phyloP scores from a whole-genome alignment of 2,888 invertebrate genomes.

The Cryptocephalus moraei region DNA sequence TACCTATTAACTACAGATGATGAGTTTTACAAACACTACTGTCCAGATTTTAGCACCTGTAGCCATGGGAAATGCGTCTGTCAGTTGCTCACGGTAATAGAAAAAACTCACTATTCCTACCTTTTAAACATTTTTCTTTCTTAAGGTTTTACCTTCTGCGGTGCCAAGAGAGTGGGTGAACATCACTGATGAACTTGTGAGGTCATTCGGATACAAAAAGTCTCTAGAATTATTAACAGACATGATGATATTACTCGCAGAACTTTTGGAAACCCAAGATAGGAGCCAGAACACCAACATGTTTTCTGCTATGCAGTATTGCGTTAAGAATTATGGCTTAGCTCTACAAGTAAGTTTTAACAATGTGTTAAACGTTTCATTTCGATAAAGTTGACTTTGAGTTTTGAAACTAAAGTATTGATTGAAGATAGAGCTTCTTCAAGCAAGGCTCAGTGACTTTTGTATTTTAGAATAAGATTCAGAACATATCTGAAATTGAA shows the following conservation, averaged over 20 bases:
- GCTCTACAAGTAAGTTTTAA: conserved; percentile 23
- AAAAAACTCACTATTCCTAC: too few species aligned
- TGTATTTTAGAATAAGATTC: conserved; percentile 15
- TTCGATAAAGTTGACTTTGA: not conserved
- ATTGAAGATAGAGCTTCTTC: not conserved
- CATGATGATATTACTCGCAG: conserved; percentile 26
- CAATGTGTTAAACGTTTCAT: too few species aligned
- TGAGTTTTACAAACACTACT: too few species aligned
- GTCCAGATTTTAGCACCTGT: too few species aligned
- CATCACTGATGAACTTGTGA: conserved; percentile 20
- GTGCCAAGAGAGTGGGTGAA: conserved; percentile 28
- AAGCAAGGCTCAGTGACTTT: not conserved
- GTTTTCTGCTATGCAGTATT: conserved; percentile 23
- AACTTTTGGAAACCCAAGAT: conserved; percentile 24
- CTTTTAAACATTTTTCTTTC: not conserved
- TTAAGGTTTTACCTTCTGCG: conserved; percentile 24
- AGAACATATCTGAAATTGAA: conserved; percentile 11
- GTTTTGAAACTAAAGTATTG: not conserved
- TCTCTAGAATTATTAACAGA: conserved; percentile 25
- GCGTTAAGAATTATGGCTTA: conserved; percentile 26
- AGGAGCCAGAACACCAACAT: conserved; percentile 11
- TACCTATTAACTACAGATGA: too few species aligned
- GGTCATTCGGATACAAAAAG: conserved; percentile 15
- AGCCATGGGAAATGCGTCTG: too few species aligned
- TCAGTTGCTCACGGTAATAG: too few species aligned